Evolutionary conservation across 2,888 invertebrate species (phyloP).

Genomic region (Netelia inedita): DNA sequence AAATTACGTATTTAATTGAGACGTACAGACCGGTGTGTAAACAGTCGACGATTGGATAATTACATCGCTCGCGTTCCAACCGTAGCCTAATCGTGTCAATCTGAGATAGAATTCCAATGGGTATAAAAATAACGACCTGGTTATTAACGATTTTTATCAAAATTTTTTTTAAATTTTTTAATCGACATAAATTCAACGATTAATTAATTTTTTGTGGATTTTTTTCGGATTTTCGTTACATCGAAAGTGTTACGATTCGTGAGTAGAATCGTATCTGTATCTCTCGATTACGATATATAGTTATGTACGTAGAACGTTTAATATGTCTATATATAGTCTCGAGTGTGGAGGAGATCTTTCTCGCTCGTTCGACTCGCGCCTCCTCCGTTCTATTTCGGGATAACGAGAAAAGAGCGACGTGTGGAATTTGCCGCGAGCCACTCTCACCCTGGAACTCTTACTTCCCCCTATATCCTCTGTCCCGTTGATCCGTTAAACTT

Average conservation of each 20-base stretch:
- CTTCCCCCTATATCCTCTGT: conserved; percentile 49
- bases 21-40: conserved; percentile 31
- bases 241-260: neutral
- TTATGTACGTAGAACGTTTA: neutral
- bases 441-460: conserved; percentile 61
- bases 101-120: neutral
- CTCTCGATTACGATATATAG: neutral
- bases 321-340: conserved; percentile 2
- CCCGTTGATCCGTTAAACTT: conserved; percentile 28
- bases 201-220: neutral
- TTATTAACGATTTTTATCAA: neutral
- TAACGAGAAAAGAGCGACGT: conserved; percentile 65
- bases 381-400: conserved; percentile 63
- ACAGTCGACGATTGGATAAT: conserved; percentile 46
- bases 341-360: conserved; percentile 6
- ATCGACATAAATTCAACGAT: neutral
- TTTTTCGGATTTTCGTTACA: neutral
- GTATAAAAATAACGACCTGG: too few relatives aligned
- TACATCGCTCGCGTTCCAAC: conserved; percentile 6
- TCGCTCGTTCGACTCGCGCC: conserved; percentile 58
- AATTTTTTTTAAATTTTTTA: neutral
- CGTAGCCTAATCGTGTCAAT: conserved; percentile 24
- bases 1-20: conserved; percentile 27
- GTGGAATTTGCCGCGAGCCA: conserved; percentile 66
- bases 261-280: too few relatives aligned